Conservation (phyloP, 1,140 invertebrate species). For the Drosophila guanche region DNA sequence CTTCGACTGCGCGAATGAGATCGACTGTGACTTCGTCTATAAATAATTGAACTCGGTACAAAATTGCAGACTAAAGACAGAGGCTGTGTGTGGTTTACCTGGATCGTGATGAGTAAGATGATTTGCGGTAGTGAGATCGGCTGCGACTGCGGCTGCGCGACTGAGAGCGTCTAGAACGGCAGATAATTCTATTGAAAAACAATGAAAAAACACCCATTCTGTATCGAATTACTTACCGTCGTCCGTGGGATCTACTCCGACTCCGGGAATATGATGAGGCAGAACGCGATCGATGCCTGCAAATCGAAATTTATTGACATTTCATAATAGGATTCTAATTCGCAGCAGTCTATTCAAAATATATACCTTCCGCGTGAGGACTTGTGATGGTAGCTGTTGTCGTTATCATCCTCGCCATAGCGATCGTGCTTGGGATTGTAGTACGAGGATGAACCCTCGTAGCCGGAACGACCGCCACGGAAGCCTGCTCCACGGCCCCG, state of each 20-base stretch:
- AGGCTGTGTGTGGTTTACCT: constrained; percentile 32
- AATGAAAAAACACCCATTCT: constrained; percentile 13
- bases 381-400: constrained; percentile 61
- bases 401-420: constrained; percentile 56
- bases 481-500: constrained; percentile 55
- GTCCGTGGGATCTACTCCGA: constrained; percentile 83
- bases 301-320: neutral
- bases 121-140: constrained; percentile 78
- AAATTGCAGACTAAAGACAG: neutral
- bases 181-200: constrained; percentile 54
- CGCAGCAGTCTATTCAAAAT: too few species aligned
- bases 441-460: constrained; percentile 64
- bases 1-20: constrained; percentile 67
- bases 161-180: constrained; percentile 69
- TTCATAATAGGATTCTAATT: too few species aligned
- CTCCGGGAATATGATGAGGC: constrained; percentile 74
- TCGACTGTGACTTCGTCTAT: constrained; percentile 61
- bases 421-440: constrained; percentile 60
- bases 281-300: constrained; percentile 82
- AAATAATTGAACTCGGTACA: neutral
- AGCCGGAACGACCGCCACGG: constrained; percentile 52
- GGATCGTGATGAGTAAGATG: constrained; percentile 70
- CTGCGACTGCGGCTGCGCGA: constrained; percentile 65
- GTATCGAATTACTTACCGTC: constrained; percentile 45
- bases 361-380: constrained; percentile 59